Percentiles rank a stretch among this genome's conserved stretches.
Evolutionary conservation across 2,113 vertebrate genomes (phyloP).

Genomic region (Peromyscus polionotus): DNA sequence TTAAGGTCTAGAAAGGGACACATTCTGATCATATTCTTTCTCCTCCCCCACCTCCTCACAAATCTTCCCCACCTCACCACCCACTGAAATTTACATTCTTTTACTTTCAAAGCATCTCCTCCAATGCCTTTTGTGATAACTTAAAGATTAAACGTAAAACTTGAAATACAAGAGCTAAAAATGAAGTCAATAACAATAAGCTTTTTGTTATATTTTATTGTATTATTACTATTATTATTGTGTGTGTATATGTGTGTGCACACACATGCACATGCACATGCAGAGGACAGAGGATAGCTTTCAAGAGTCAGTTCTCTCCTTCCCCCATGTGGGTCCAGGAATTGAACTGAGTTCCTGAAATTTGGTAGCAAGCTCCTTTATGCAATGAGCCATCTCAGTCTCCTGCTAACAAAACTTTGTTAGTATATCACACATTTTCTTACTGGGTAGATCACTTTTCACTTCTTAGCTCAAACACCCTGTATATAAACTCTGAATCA

Average conservation of each 20-base stretch:
- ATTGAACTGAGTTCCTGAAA: not conserved
- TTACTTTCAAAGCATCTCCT: not conserved
- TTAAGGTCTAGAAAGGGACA: not conserved
- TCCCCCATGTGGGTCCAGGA: not conserved
- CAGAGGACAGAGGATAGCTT: not conserved
- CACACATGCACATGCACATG: too few species aligned
- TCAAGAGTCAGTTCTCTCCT: not conserved
- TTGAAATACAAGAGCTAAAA: conserved; percentile 29
- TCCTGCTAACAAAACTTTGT: too few species aligned
- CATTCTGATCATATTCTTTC: too few species aligned
- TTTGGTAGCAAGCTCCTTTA: not conserved
- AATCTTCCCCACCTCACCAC: not conserved
- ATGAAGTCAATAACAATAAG: not conserved
- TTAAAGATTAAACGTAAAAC: not conserved
- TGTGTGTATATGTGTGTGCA: not conserved
- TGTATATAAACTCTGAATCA: not conserved
- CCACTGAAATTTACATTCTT: not conserved
- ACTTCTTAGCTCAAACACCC: not conserved
- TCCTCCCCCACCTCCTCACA: too few species aligned
- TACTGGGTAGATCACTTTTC: not conserved
- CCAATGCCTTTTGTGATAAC: not conserved
- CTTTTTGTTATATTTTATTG: not conserved
- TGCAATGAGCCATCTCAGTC: not conserved
- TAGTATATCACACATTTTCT: not conserved
- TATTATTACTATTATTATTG: not conserved